Evolutionary conservation across 2,888 invertebrate genomes (phyloP).

Genomic region (Acrocyrtus sp.): DNA sequence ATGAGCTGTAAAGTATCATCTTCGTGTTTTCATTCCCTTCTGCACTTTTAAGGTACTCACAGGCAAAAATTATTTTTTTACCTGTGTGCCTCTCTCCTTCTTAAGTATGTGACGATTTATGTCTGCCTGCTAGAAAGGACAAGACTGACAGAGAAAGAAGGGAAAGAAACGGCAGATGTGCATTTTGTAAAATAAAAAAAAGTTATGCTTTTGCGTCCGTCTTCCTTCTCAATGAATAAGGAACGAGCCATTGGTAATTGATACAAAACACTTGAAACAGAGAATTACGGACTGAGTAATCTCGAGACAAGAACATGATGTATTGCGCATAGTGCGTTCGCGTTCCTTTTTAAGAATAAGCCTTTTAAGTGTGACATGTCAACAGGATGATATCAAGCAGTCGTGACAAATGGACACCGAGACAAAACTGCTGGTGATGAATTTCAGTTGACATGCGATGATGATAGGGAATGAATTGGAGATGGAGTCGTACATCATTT

Average conservation of each 20-base stretch:
- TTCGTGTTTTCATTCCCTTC: neutral
- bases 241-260: slow-evolving; percentile 15
- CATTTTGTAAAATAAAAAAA: too few relatives aligned
- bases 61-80: slow-evolving; percentile 5
- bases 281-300: slow-evolving; percentile 6
- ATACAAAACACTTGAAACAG: slow-evolving; percentile 8
- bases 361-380: slow-evolving; percentile 54
- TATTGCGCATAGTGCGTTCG: neutral
- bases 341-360: slow-evolving; percentile 23
- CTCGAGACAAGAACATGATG: too few relatives aligned
- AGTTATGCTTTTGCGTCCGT: neutral
- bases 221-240: slow-evolving; percentile 5
- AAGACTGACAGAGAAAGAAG: slow-evolving; percentile 13
- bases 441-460: too few relatives aligned
- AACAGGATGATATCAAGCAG: slow-evolving; percentile 34
- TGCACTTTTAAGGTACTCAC: neutral
- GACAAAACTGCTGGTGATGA: too few relatives aligned
- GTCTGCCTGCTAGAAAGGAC: slow-evolving; percentile 9
- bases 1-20: neutral
- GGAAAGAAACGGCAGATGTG: slow-evolving; percentile 18
- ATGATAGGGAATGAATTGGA: too few relatives aligned
- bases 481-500: too few relatives aligned
- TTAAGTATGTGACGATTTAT: slow-evolving; percentile 33
- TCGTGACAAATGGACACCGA: slow-evolving; percentile 40
- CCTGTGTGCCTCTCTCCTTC: too few relatives aligned